These are phyloP conservation scores for Scleropages formosus DNA, from an alignment of 2,797 vertebrate species.

Conservation along the genomic window DNA sequence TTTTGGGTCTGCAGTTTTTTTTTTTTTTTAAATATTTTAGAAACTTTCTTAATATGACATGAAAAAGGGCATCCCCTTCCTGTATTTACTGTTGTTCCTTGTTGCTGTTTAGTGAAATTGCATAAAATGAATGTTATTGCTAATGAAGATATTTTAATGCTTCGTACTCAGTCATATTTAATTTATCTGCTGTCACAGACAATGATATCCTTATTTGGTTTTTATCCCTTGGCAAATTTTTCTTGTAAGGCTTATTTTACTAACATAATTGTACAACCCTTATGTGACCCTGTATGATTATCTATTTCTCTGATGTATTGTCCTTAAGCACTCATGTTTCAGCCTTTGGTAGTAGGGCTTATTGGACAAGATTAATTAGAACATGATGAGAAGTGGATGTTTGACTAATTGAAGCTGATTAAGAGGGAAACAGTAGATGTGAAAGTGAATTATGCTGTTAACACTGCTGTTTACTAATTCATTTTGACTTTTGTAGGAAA, in stretches of 20 bases:
- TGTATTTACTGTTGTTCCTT: background rate
- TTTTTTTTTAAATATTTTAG: background rate
- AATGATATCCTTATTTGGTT: too few relatives aligned
- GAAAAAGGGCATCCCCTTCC: background rate
- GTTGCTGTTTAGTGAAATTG: background rate
- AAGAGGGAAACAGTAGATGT: constrained; percentile 36
- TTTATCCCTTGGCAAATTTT: background rate
- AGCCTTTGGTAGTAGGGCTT: constrained; percentile 37
- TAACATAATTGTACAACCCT: background rate
- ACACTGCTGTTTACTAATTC: constrained; percentile 35
- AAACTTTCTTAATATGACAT: background rate
- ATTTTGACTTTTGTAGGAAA: constrained; percentile 40
- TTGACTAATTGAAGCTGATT: constrained; percentile 51
- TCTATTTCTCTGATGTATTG: constrained; percentile 28
- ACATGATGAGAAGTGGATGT: constrained; percentile 52
- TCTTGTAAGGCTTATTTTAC: background rate
- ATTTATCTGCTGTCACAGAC: too few relatives aligned
- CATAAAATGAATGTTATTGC: too few relatives aligned
- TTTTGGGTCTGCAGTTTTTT: background rate
- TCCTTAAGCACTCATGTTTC: constrained; percentile 41
- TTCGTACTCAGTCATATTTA: too few relatives aligned
- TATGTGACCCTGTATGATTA: background rate
- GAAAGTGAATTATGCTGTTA: constrained; percentile 39
- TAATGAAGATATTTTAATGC: too few relatives aligned
- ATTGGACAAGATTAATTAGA: constrained; percentile 50